phyloP scores from a whole-genome alignment of 2,797 vertebrate species.

The Coregonus suidteri region DNA sequence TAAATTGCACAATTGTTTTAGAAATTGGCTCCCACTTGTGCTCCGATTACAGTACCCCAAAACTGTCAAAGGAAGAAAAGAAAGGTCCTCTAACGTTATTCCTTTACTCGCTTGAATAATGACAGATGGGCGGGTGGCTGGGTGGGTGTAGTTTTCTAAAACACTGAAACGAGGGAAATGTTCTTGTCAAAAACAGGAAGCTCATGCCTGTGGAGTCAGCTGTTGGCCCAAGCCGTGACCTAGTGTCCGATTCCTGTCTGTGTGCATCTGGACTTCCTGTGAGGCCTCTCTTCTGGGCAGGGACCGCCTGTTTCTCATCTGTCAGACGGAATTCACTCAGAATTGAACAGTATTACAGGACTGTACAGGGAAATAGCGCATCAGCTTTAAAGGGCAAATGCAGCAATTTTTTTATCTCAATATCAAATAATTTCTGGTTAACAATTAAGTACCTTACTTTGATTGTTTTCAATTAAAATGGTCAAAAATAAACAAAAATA shows the following conservation, averaged over 20 bases:
- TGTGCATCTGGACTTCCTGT: slow-evolving; percentile 28
- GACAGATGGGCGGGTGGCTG: slow-evolving; percentile 22
- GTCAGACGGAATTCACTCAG: neutral
- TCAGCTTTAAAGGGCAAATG: neutral
- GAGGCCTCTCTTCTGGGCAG: slow-evolving; percentile 13
- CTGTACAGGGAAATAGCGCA: neutral
- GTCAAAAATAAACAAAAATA: too few relatives aligned
- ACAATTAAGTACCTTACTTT: too few relatives aligned
- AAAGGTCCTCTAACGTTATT: slow-evolving; percentile 12
- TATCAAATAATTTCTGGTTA: too few relatives aligned
- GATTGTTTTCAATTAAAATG: too few relatives aligned
- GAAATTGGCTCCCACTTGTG: slow-evolving; percentile 25
- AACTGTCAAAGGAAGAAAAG: slow-evolving; percentile 42
- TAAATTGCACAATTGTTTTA: slow-evolving; percentile 44
- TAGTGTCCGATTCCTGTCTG: slow-evolving; percentile 38
- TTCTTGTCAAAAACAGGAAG: slow-evolving; percentile 28
- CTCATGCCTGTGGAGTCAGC: slow-evolving; percentile 8
- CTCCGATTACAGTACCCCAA: slow-evolving; percentile 14
- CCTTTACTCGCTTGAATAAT: slow-evolving; percentile 22
- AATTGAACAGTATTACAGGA: neutral
- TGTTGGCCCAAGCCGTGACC: slow-evolving; percentile 12
- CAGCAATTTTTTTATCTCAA: too few relatives aligned
- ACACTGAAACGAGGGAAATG: slow-evolving; percentile 35
- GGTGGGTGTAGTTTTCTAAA: slow-evolving; percentile 31
- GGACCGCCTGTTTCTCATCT: slow-evolving; percentile 8